Conservation (phyloP, 2,888 invertebrate species). For the Heteropelma amictum region DNA sequence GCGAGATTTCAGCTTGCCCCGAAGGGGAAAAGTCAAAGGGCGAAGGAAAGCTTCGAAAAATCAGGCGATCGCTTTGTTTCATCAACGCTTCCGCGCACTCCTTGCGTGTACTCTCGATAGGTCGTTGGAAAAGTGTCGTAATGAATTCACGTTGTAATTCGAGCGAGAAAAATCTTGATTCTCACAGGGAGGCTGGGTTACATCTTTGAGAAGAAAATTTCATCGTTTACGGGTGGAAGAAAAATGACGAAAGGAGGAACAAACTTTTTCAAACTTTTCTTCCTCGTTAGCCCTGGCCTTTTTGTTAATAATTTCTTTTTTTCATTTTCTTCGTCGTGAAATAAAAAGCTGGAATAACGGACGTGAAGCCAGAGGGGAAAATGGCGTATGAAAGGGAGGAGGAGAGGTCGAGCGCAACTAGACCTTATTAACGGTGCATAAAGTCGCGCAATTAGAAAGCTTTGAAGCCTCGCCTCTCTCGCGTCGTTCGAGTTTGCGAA, state of each 20-base stretch:
- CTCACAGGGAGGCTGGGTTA: too few relatives aligned
- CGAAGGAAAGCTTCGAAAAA: too few relatives aligned
- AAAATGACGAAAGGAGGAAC: constrained; percentile 3
- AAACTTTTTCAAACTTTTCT: not conserved
- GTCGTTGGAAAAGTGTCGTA: too few relatives aligned
- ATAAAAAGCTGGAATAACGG: not conserved
- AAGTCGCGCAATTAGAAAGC: constrained; percentile 55
- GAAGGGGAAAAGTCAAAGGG: too few relatives aligned
- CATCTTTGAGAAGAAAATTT: too few relatives aligned
- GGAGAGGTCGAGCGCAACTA: constrained; percentile 42
- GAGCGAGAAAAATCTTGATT: too few relatives aligned
- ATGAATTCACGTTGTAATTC: too few relatives aligned
- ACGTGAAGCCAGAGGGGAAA: not conserved
- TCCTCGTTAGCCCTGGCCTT: not conserved
- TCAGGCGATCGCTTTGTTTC: too few relatives aligned
- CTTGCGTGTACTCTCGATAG: too few relatives aligned
- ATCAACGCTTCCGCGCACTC: too few relatives aligned
- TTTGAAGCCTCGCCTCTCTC: constrained; percentile 41
- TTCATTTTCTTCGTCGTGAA: not conserved
- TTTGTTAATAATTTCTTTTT: not conserved
- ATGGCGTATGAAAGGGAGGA: not conserved
- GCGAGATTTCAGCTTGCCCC: too few relatives aligned
- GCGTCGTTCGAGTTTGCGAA: too few relatives aligned
- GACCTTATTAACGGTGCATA: constrained; percentile 57
- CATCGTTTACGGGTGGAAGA: not conserved